Base-by-base conservation (phyloP, 2,113 vertebrate species). In the Lipotes vexillifer region DNA sequence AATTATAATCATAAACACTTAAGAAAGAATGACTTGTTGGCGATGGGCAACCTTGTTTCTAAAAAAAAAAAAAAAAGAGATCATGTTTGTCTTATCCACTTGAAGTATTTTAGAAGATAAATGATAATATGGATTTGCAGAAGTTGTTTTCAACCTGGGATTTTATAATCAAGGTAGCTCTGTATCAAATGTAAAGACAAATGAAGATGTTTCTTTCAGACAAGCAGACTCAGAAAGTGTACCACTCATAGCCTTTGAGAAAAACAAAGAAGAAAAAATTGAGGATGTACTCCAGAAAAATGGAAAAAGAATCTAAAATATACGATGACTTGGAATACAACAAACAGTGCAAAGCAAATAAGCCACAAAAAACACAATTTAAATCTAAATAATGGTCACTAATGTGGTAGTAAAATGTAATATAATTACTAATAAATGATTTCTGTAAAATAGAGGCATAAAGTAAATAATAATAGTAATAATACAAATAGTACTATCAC, bases 371-470 rank as follows among this genome's bases (percentile, higher is more conserved):
- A 96, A 68, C 44, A 6, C n/a, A 87, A 49, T 44, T 91, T 89
- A 95, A 89, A 86, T 87, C 25, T 80, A 89, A 96, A 90, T 33
- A 93, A 86, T 52, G 1, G 27, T 65, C 57, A 68, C 41, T 95
- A 97, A 83, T 84, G 69, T 93, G 86, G 41, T 94, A 72, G 81
- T 89, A 88, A 88, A 94, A 88, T 52, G 55, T 78, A 86, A 72
- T 52, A 31, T 65, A 69, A 59, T 83, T 38, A 69, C 63, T 69
- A 92, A 96, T 68, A 92, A 93, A 82, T 36, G 18, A n/a, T 93
- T 90, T 31, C 57, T 93, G 13, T 93, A 93, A 91, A 94, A 85
- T 29, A 65, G 77, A 91, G 69, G 46, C 46, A 55, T 65, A 65
- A 90, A 92, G 63, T 88, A 88, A 96, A 91, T 63, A 92, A 83